These are phyloP conservation scores for Rhadina sibilatrix DNA, from an alignment of 2,113 vertebrate genomes.

Conservation along the genomic window DNA sequence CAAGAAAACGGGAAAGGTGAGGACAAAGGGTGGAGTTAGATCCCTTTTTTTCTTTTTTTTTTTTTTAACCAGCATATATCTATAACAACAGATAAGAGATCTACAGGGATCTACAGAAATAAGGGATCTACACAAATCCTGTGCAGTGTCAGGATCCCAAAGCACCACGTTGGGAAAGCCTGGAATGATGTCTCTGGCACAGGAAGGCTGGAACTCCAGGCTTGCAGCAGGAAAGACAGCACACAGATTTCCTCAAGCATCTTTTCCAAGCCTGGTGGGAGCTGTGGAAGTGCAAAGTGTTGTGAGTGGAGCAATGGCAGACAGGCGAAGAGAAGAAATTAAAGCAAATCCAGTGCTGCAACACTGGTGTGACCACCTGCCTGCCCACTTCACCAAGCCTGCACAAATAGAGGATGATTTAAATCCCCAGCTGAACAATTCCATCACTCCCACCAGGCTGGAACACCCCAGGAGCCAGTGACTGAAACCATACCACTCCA, in stretches of 20 bases:
- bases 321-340: neutral
- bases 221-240: neutral
- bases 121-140: neutral
- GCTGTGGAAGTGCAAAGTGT: neutral
- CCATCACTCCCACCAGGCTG: neutral
- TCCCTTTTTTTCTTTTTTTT: no score
- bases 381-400: neutral
- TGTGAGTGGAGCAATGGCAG: neutral
- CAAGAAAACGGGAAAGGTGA: slow-evolving; percentile 9
- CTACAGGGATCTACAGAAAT: neutral
- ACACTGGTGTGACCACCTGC: fast-evolving
- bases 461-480: neutral
- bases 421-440: neutral
- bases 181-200: neutral
- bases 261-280: neutral
- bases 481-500: neutral
- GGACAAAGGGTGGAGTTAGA: neutral
- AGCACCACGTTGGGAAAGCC: neutral
- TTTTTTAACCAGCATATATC: neutral
- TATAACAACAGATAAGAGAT: neutral
- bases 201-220: neutral
- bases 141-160: neutral
- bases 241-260: neutral
- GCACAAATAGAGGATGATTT: neutral
- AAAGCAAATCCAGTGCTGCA: neutral